phyloP scores from a whole-genome alignment of 2,888 invertebrate species.

The Herminia tarsipennalis region DNA sequence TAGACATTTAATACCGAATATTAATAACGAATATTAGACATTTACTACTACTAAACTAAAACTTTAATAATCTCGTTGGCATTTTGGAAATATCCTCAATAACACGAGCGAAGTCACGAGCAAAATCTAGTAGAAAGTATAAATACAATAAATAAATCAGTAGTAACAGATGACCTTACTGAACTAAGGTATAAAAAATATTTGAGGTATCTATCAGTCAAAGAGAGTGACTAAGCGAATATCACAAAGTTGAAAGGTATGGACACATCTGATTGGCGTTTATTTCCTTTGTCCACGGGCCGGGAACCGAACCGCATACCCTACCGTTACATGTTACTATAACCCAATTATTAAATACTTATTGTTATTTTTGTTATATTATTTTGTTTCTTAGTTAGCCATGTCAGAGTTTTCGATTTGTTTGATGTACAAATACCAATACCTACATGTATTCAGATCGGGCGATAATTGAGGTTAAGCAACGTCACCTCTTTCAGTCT shows the following conservation, averaged over 20 bases:
- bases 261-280: slow-evolving; percentile 33
- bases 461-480: too few species aligned
- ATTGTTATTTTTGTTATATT: slow-evolving; percentile 11
- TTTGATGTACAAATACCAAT: too few species aligned
- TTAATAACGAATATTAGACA: too few species aligned
- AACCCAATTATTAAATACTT: slow-evolving; percentile 25
- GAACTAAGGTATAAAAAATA: slow-evolving; percentile 17
- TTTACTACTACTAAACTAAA: too few species aligned
- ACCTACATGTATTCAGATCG: too few species aligned
- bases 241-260: slow-evolving; percentile 16
- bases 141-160: slow-evolving; percentile 13
- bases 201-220: slow-evolving; percentile 27
- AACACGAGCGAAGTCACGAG: too few species aligned
- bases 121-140: background rate
- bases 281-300: slow-evolving; percentile 46
- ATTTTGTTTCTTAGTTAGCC: background rate
- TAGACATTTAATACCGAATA: too few species aligned
- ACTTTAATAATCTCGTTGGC: too few species aligned
- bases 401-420: background rate
- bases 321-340: slow-evolving; percentile 30
- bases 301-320: slow-evolving; percentile 27
- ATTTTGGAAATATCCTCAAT: too few species aligned
- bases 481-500: too few species aligned
- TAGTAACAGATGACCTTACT: slow-evolving; percentile 27
- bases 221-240: slow-evolving; percentile 39